phyloP scores from a whole-genome alignment of 2,888 invertebrate genomes.

The Cremastinae sp. region DNA sequence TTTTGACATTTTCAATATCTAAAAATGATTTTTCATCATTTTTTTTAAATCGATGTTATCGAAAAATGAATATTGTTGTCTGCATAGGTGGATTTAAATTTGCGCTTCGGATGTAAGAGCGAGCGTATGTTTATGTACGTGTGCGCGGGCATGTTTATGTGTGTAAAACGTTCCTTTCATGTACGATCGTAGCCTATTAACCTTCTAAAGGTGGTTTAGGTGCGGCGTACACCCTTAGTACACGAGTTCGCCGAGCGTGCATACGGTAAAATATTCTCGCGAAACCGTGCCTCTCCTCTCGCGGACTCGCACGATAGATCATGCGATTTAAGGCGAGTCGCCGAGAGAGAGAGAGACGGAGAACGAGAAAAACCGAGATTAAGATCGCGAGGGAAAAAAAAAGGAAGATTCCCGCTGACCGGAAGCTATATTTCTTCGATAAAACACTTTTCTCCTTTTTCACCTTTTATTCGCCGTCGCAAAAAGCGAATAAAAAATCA shows the following conservation, averaged over 20 bases:
- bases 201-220: conserved; percentile 74
- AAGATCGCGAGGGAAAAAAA: conserved; percentile 36
- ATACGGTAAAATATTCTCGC: conserved; percentile 47
- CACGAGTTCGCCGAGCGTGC: conserved; percentile 32
- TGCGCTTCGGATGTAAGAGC: background rate
- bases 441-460: conserved; percentile 24
- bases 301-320: conserved; percentile 47
- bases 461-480: conserved; percentile 6
- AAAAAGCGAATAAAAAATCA: conserved; percentile 12
- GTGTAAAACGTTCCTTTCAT: conserved; percentile 49
- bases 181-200: conserved; percentile 67
- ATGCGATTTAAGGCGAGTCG: conserved; percentile 53
- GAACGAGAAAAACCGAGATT: conserved; percentile 26
- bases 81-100: conserved; percentile 7
- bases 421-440: conserved; percentile 61
- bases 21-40: background rate
- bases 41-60: conserved; percentile 4
- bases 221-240: conserved; percentile 69
- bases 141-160: conserved; percentile 11
- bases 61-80: conserved; percentile 1
- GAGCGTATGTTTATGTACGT: background rate
- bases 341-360: conserved; percentile 35
- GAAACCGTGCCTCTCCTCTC: conserved; percentile 36
- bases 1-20: no score
- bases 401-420: conserved; percentile 37